These are phyloP conservation scores for Sphecodes monilicornis DNA, from an alignment of 2,888 invertebrate genomes.

Conservation along the genomic window DNA sequence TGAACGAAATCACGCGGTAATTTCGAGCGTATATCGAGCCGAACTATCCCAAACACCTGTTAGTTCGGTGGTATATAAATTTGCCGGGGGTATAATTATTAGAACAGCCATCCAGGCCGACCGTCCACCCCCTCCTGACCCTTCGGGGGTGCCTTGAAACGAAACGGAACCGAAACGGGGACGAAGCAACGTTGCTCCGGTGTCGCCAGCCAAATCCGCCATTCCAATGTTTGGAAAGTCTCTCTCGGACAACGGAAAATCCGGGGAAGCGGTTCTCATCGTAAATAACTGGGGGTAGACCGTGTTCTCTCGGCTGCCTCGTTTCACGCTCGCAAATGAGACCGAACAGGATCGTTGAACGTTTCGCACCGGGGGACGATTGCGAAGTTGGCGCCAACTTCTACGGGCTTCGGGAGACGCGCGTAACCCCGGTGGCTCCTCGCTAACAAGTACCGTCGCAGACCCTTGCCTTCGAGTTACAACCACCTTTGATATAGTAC, in stretches of 20 bases:
- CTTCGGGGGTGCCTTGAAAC: background rate
- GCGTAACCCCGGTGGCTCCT: background rate
- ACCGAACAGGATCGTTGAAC: conserved; percentile 44
- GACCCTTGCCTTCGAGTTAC: conserved; percentile 5
- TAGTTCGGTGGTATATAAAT: background rate
- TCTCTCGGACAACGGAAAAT: conserved; percentile 15
- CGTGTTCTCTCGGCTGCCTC: background rate
- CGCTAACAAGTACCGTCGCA: conserved; percentile 10
- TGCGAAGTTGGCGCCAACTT: conserved; percentile 49
- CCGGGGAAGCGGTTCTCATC: conserved; percentile 8
- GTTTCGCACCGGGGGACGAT: conserved; percentile 41
- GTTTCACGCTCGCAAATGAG: conserved; percentile 33
- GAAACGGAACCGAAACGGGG: background rate
- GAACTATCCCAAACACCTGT: conserved; percentile 16
- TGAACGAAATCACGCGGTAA: conserved; percentile 14
- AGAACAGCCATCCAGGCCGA: background rate
- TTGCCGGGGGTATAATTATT: conserved; percentile 3
- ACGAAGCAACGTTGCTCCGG: background rate
- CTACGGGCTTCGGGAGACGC: conserved; percentile 30
- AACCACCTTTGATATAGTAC: conserved; percentile 17
- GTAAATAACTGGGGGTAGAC: conserved; percentile 17
- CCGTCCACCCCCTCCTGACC: background rate
- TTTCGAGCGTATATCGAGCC: conserved; percentile 8
- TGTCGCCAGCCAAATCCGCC: background rate
- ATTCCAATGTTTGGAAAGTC: conserved; percentile 2